phyloP scores from a whole-genome alignment of 2,888 invertebrate species.

The Tiliacea citrago region DNA sequence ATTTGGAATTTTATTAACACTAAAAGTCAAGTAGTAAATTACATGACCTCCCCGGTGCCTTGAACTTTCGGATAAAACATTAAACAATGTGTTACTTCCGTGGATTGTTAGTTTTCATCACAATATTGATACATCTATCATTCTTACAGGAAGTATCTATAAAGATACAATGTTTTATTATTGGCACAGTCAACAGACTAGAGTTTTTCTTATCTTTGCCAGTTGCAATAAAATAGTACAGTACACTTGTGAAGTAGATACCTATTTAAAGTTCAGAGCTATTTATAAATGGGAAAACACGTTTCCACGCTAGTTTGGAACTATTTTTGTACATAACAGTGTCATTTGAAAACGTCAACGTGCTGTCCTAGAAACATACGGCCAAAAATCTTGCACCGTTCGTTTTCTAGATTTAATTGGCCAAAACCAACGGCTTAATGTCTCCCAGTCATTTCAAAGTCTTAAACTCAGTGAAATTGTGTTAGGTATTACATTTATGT shows the following conservation, averaged over 20 bases:
- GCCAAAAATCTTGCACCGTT: not conserved
- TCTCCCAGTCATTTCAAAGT: conserved; percentile 22
- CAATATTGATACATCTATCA: not conserved
- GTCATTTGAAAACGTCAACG: conserved; percentile 20
- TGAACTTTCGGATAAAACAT: conserved; percentile 37
- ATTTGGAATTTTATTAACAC: conserved; percentile 12
- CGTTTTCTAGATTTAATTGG: conserved; percentile 36
- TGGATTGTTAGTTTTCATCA: conserved; percentile 32
- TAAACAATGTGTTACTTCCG: conserved; percentile 42
- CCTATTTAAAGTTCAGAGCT: conserved; percentile 25
- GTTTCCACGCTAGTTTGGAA: not conserved
- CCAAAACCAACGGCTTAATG: conserved; percentile 36
- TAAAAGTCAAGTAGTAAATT: conserved; percentile 14
- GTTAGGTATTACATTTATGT: conserved; percentile 54
- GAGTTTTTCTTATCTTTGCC: conserved; percentile 2
- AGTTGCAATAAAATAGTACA: conserved; percentile 24
- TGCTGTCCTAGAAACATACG: not conserved
- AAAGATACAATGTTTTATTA: conserved; percentile 3
- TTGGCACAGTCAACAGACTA: not conserved
- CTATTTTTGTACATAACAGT: conserved; percentile 20
- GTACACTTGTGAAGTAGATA: conserved; percentile 9
- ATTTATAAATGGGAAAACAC: conserved; percentile 25
- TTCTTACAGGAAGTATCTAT: conserved; percentile 1
- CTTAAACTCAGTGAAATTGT: conserved; percentile 43
- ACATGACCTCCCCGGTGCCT: conserved; percentile 31